Evolutionary conservation across 2,113 vertebrate genomes (phyloP).

Genomic region (Craseonycteris thonglongyai): DNA sequence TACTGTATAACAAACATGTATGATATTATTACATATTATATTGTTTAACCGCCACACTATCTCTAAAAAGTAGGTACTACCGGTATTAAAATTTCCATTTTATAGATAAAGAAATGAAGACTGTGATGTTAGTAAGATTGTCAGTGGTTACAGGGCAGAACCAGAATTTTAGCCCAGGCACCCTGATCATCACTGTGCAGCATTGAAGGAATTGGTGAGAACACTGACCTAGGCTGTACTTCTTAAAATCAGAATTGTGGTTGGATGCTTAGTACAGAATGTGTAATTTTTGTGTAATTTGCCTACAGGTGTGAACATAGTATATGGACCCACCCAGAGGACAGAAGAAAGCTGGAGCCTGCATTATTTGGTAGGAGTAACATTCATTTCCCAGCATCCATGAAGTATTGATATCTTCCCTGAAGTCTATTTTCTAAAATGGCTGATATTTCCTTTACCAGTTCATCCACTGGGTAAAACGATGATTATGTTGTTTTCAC

Average conservation of each 20-base stretch:
- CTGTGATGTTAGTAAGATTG: not conserved
- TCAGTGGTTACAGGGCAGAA: not conserved
- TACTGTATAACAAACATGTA: not conserved
- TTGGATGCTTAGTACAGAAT: not conserved
- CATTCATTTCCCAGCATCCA: not conserved
- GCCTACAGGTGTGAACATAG: not conserved
- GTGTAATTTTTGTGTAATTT: not conserved
- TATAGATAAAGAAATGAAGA: not conserved
- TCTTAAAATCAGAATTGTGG: not conserved
- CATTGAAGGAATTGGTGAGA: not conserved
- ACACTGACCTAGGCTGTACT: not conserved
- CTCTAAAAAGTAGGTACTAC: not conserved
- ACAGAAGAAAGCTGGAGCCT: not conserved
- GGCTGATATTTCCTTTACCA: not conserved
- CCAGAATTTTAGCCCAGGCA: not conserved
- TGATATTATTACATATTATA: not conserved
- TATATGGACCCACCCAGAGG: not conserved
- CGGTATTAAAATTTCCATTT: not conserved
- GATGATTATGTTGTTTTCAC: not conserved
- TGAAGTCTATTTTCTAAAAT: not conserved
- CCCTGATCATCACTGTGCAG: not conserved
- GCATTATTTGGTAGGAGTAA: not conserved
- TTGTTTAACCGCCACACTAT: not conserved
- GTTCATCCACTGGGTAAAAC: not conserved
- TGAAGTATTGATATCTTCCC: not conserved